Base-by-base conservation (phyloP, 2,797 vertebrate genomes). In the Chrysocyon brachyurus region DNA sequence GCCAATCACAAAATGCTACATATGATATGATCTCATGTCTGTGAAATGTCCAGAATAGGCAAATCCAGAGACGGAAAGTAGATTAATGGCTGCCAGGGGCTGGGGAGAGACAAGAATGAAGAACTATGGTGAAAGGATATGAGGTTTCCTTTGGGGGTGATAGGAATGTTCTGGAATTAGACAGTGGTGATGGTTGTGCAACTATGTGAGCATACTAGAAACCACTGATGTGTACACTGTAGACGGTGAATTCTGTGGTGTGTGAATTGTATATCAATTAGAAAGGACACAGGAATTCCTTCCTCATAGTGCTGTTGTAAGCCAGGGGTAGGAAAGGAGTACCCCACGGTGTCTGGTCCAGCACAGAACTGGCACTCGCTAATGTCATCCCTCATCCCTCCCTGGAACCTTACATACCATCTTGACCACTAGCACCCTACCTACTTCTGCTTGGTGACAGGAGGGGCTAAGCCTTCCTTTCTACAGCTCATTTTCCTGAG, bases 91-190 rank as follows among this genome's bases (percentile, higher is more conserved):
- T 81, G 64, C 84, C 56, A 28, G 52, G 57, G 22, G 14, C 24
- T 22, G 9, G 6, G 75, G 66, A 75, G 86, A 86, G 68, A 19
- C 79, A 49, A 75, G 40, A 77, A 79, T 33, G 9, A 49, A 19
- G 68, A 91, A 12, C 5, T 28, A 68, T 26, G 28, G 16, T 46
- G 73, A n/a, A 66, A 24, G 31, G 79, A 82, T 12, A 12, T 12
- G 46, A 49, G 3, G 77, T 73, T 90, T 90, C 81, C 75, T 96
- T 88, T 15, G 12, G 33, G 64, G 82, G 28, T 59, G 16, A 73
- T 54, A 54, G 73, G 40, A 96, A 95, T 87, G 57, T 87, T 90
- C 95, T 95, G 88, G 83, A 94, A 75, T 77, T 64, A 90, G 91
- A 90, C 6, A n/a, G 56, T 33, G 14, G 78, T 22, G 56, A 57